Conservation (phyloP, 1,140 invertebrate genomes). For the Papilio glaucus region DNA sequence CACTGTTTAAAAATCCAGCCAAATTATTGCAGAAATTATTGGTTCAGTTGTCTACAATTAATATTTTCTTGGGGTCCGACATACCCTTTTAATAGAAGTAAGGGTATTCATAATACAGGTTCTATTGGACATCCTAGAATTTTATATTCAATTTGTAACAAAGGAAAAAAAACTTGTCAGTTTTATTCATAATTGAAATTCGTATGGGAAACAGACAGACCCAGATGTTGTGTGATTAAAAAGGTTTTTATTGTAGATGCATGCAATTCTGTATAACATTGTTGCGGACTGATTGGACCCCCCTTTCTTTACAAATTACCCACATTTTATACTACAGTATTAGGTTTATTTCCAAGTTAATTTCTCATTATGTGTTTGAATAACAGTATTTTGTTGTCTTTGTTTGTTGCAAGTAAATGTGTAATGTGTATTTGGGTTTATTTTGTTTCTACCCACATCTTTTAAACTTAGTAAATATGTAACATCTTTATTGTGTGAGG, state of each 20-base stretch:
- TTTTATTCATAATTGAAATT: background rate
- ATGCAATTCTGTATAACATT: slow-evolving; percentile 5
- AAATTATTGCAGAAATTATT: background rate
- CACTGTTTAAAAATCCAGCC: too few relatives aligned
- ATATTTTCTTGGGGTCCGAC: background rate
- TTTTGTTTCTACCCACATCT: background rate
- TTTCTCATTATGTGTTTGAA: too few relatives aligned
- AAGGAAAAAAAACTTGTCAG: slow-evolving; percentile 3
- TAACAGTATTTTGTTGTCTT: too few relatives aligned
- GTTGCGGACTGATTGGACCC: background rate
- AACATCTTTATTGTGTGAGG: background rate
- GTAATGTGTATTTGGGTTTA: background rate
- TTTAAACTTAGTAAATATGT: background rate
- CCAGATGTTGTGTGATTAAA: slow-evolving; percentile 13
- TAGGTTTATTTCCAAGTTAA: too few relatives aligned
- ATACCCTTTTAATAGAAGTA: slow-evolving; percentile 9
- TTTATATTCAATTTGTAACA: slow-evolving; percentile 16
- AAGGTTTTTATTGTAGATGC: background rate
- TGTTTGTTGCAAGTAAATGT: slow-evolving; percentile 31
- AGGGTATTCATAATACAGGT: slow-evolving; percentile 14
- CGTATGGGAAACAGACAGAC: slow-evolving; percentile 32
- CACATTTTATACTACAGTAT: too few relatives aligned
- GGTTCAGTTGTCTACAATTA: background rate
- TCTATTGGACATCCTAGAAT: background rate
- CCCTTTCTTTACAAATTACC: background rate